A percentile compares a stretch with the other conserved stretches of the same genome.
These are phyloP conservation scores for Tenualosa thibaudeaui DNA, from an alignment of 2,797 vertebrate species.

Conservation along the genomic window DNA sequence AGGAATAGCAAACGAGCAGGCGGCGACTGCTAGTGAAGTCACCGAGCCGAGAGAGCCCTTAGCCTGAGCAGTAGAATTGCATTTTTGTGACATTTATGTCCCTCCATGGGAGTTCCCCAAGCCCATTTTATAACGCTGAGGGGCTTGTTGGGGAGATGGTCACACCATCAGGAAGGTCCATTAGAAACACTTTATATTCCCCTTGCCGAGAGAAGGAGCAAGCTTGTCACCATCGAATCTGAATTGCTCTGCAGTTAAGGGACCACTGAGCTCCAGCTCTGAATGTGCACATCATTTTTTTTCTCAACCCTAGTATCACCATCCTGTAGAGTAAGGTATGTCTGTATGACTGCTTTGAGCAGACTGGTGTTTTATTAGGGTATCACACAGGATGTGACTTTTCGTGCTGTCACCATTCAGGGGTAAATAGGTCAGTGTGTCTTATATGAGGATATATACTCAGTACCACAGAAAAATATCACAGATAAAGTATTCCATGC, in stretches of 20 bases:
- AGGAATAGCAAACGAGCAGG: constrained; percentile 59
- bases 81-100: constrained; percentile 75
- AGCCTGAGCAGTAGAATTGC: constrained; percentile 66
- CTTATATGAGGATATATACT: neutral
- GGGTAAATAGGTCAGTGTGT: constrained; percentile 10
- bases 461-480: neutral
- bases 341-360: neutral
- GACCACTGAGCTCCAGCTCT: constrained; percentile 63
- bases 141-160: constrained; percentile 67
- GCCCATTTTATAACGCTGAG: constrained; percentile 65
- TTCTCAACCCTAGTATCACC: neutral
- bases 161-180: constrained; percentile 55
- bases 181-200: constrained; percentile 70
- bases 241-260: constrained; percentile 66
- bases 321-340: neutral
- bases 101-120: constrained; percentile 58
- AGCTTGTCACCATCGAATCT: constrained; percentile 59
- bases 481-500: neutral
- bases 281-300: constrained; percentile 54
- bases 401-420: neutral
- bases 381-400: neutral
- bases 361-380: neutral
- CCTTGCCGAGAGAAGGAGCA: constrained; percentile 59
- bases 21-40: constrained; percentile 48
- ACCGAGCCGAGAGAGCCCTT: constrained; percentile 66